Conservation (phyloP, 35 echinoderm and acorn worm genomes). For the Eucidaris tribuloides region DNA sequence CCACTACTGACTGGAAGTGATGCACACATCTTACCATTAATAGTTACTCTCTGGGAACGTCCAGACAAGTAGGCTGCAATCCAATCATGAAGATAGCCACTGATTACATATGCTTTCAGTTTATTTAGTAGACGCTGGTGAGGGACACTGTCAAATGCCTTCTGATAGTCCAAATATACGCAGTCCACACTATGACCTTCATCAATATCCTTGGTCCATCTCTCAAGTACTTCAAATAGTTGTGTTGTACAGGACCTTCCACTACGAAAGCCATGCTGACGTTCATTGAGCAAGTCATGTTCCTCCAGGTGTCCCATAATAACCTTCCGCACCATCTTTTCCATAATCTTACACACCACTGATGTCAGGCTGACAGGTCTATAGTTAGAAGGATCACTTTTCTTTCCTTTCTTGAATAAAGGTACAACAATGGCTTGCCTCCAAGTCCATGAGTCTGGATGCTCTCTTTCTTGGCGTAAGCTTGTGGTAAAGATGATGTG, state of each 20-base stretch:
- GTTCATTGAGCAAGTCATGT: neutral
- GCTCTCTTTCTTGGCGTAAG: neutral
- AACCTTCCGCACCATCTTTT: constrained; percentile 8
- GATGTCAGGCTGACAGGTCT: constrained; percentile 31
- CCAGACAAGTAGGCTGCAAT: neutral
- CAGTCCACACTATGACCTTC: constrained; percentile 14
- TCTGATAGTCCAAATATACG: neutral
- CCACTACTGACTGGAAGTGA: constrained; percentile 6
- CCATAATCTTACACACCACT: constrained; percentile 32
- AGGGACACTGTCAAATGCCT: constrained; percentile 33
- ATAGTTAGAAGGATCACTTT: constrained; percentile 20
- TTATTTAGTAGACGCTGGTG: constrained; percentile 2
- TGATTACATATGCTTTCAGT: neutral
- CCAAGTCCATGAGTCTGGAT: neutral
- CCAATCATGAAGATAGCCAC: neutral
- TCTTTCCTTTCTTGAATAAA: neutral
- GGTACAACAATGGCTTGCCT: neutral
- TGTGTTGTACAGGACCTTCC: constrained; percentile 28
- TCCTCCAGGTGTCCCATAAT: constrained; percentile 21
- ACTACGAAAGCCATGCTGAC: constrained; percentile 36
- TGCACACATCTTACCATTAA: neutral
- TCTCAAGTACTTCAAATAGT: constrained; percentile 23
- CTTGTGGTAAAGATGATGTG: constrained; percentile 24
- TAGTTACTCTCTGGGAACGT: neutral
- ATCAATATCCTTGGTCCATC: constrained; percentile 1